Evolutionary conservation across 2,888 invertebrate species (phyloP), one percentile per base, ranked within the genome.

Genomic region (Morpho helenor): DNA sequence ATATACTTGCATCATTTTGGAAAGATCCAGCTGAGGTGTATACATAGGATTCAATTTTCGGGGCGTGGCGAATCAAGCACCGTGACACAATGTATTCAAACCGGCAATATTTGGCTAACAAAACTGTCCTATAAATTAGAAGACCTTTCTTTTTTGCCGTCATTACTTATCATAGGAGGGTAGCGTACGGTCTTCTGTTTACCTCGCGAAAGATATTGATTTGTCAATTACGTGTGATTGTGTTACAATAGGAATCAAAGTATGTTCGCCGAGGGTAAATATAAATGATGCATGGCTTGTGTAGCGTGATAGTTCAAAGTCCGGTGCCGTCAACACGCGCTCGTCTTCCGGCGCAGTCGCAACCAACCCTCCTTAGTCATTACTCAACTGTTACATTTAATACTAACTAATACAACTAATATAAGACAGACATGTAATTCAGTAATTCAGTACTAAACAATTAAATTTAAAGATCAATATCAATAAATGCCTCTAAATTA

Each of bases 241-340:
- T 81, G 76, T 78, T 81, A 80, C 80, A 86, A 80, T 80, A 86
- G 82, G 85, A 87, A 79, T 78, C 84, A 88, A 90, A 89, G 89
- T 89, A 90, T 88, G 89, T 90, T 88, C 87, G 84, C 80, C 79
- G 88, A 82, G 88, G 88, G 89, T 88, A 89, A 89, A 88, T 88
- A 89, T 90, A 87, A 89, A 89, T 85, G 80, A 90, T 89, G 87
- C 89, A 89, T 91, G 91, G 79, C 79, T 87, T 74, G 91, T 79
- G 81, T 93, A 91, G 92, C 92, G 93, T 91, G 92, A 92, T 90
- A 91, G 91, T 86, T 91, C 91, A 87, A 89, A 84, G 80, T 77
- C 78, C 74, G 76, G 70, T 73, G 79, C 79, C 80, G 76, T 80
- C 82, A 77, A 78, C 77, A 75, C 72, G 68, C 75, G 70, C 75